A percentile compares a stretch with the other conserved stretches of the same genome.
phyloP scores from a whole-genome alignment of 2,888 invertebrate species.

The Temnothorax unifasciatus region DNA sequence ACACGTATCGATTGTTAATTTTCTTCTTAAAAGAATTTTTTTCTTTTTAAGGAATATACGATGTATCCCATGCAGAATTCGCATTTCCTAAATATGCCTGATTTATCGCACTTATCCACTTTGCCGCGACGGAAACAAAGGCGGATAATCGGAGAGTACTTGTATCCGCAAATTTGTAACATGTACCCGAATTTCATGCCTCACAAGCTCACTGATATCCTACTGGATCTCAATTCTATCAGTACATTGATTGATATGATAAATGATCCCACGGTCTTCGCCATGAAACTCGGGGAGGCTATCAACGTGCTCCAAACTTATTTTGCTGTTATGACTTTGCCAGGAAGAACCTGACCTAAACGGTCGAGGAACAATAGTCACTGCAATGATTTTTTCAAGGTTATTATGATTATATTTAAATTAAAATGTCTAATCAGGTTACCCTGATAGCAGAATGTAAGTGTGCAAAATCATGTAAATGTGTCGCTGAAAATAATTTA shows the following conservation, averaged over 20 bases:
- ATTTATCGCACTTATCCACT: not conserved
- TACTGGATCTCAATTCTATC: slow-evolving; percentile 5
- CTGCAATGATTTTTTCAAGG: not conserved
- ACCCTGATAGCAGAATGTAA: too few relatives aligned
- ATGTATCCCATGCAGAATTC: not conserved
- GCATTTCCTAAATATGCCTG: not conserved
- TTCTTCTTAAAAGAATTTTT: not conserved
- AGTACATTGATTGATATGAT: not conserved
- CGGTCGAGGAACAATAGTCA: not conserved
- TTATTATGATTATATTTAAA: not conserved
- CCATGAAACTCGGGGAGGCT: not conserved
- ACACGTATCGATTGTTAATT: not conserved
- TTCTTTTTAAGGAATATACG: not conserved
- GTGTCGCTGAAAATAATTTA: too few relatives aligned
- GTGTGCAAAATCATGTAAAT: too few relatives aligned
- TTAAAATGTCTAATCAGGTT: too few relatives aligned
- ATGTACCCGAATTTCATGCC: slow-evolving; percentile 4
- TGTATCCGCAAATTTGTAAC: not conserved
- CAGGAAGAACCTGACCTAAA: not conserved
- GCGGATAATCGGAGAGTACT: not conserved
- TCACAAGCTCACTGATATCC: slow-evolving; percentile 1
- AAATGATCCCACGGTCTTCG: not conserved
- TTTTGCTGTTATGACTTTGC: not conserved
- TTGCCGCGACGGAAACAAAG: not conserved
- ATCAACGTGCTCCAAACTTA: not conserved